phyloP scores from a whole-genome alignment of 2,888 invertebrate genomes.

The Machimus rusticus region DNA sequence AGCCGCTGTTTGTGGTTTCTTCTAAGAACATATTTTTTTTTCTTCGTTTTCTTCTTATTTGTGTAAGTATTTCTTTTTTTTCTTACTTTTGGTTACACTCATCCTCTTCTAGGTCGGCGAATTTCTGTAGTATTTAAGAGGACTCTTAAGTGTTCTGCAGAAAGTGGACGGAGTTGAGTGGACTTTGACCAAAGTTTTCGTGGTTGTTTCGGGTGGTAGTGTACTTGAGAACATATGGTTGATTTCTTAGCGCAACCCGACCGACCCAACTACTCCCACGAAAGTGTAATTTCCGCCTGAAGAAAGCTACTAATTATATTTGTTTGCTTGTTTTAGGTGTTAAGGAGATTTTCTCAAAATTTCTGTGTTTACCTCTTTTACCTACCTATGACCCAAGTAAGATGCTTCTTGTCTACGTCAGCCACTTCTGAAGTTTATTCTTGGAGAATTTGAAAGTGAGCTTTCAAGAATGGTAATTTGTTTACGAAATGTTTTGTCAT shows the following conservation, averaged over 20 bases:
- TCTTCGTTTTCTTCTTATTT: background rate
- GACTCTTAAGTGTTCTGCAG: background rate
- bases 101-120: background rate
- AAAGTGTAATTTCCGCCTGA: background rate
- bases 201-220: background rate
- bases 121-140: background rate
- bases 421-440: background rate
- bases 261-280: background rate
- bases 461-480: background rate
- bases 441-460: background rate
- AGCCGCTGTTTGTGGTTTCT: constrained; percentile 10
- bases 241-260: background rate
- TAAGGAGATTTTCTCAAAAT: background rate
- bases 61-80: background rate
- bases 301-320: background rate
- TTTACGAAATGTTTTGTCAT: background rate
- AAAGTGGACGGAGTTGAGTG: background rate
- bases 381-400: background rate
- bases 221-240: background rate
- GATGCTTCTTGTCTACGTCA: background rate
- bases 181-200: background rate
- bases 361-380: background rate
- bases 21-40: background rate
- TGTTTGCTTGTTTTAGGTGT: background rate
- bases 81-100: background rate